A percentile compares a stretch with the other conserved stretches of the same genome.
Conservation (phyloP, 2,888 invertebrate genomes). For the Oligia latruncula region DNA sequence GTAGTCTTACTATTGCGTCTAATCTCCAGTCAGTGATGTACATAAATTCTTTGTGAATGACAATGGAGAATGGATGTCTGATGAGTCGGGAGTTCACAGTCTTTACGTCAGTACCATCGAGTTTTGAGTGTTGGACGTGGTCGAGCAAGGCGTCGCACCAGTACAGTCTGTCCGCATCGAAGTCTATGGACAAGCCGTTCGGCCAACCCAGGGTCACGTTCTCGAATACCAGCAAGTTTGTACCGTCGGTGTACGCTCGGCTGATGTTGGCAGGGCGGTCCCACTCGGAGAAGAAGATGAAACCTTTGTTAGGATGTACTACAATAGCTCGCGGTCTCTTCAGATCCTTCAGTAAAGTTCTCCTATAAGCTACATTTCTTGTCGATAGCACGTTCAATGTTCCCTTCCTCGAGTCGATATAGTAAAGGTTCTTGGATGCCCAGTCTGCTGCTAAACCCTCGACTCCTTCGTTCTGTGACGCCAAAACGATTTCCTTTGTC, state of each 20-base stretch:
- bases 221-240: constrained; percentile 95
- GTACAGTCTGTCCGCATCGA: constrained; percentile 95
- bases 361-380: constrained; percentile 94
- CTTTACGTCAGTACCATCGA: constrained; percentile 97
- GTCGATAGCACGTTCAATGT: constrained; percentile 98
- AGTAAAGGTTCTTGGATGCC: constrained; percentile 98
- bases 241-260: constrained; percentile 97
- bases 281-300: constrained; percentile 98
- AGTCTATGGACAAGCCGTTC: constrained; percentile 98
- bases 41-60: constrained; percentile 97
- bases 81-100: constrained; percentile 96
- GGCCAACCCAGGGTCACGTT: constrained; percentile 99
- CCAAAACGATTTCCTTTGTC: constrained; percentile 96
- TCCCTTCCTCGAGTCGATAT: constrained; percentile 98
- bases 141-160: constrained; percentile 99
- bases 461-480: constrained; percentile 99
- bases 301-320: constrained; percentile 98
- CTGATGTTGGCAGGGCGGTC: constrained; percentile 99
- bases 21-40: constrained; percentile 99
- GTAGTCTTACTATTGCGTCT: constrained; percentile 97
- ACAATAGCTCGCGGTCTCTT: constrained; percentile 98
- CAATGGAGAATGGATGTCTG: constrained; percentile 97
- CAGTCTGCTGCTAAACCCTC: constrained; percentile 99
- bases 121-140: constrained; percentile 97
- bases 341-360: constrained; percentile 95